phyloP scores from a whole-genome alignment of 2,797 vertebrate genomes.

The Tauraco hartlaubi region DNA sequence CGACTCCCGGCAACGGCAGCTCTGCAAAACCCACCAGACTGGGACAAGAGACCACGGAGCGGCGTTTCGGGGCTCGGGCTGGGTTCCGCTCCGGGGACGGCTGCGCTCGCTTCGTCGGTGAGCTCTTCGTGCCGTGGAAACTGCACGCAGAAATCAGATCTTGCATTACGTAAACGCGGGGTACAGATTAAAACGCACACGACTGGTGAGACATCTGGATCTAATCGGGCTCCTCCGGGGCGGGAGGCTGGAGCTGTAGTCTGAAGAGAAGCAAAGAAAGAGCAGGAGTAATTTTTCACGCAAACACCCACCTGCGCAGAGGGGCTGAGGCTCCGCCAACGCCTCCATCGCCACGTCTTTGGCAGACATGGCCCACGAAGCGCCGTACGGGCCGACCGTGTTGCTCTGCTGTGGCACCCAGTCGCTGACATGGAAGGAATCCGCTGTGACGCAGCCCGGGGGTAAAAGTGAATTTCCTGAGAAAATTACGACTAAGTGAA shows the following conservation, averaged over 20 bases:
- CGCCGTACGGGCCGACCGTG: rapidly evolving
- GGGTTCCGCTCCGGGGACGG: rapidly evolving
- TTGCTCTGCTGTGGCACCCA: background rate
- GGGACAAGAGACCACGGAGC: background rate
- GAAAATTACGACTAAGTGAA: background rate
- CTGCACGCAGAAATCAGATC: background rate
- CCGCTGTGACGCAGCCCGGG: background rate
- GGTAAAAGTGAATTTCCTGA: background rate
- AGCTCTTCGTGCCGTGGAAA: background rate
- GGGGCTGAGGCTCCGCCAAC: background rate
- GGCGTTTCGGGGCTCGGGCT: background rate
- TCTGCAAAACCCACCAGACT: background rate
- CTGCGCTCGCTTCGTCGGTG: background rate
- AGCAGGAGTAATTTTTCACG: slow-evolving; percentile 26
- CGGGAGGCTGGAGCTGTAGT: background rate
- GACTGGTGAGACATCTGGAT: slow-evolving; percentile 48
- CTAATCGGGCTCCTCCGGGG: slow-evolving; percentile 1
- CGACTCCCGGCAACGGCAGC: background rate
- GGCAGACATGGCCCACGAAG: background rate
- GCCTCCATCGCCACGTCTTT: background rate
- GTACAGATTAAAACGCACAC: background rate
- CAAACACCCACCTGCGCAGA: background rate
- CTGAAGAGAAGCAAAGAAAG: background rate
- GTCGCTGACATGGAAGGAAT: background rate
- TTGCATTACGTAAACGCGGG: background rate